phyloP scores from a whole-genome alignment of 2,113 vertebrate species.

The Oostethus manadensis region DNA sequence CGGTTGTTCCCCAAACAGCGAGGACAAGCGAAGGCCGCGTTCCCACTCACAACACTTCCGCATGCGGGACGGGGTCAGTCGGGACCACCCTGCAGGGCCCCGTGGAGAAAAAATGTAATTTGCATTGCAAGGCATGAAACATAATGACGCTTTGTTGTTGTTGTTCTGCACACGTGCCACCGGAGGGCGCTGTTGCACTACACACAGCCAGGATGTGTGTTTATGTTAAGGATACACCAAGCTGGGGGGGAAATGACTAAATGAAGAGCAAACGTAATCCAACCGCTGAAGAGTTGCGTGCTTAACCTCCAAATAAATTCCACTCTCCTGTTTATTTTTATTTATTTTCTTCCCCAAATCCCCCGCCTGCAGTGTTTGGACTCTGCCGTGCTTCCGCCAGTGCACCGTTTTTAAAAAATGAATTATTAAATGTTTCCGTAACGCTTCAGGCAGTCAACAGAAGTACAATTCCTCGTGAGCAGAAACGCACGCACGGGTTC shows the following conservation, averaged over 20 bases:
- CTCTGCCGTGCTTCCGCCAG: background rate
- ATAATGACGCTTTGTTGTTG: background rate
- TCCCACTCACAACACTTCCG: constrained; percentile 40
- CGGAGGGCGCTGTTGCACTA: constrained; percentile 53
- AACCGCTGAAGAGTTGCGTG: too few species aligned
- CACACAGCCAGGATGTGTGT: constrained; percentile 13
- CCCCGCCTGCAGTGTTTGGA: constrained; percentile 11
- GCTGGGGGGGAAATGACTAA: too few species aligned
- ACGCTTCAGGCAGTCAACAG: background rate
- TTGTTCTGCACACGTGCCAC: constrained; percentile 36
- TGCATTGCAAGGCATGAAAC: constrained; percentile 10
- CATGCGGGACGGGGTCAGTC: background rate
- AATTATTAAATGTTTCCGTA: background rate
- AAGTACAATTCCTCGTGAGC: background rate
- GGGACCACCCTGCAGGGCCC: too few species aligned
- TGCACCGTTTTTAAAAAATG: background rate
- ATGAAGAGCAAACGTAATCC: too few species aligned
- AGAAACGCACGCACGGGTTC: background rate
- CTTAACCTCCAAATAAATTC: constrained; percentile 10
- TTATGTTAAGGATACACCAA: background rate
- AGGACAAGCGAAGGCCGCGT: background rate
- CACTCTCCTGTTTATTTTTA: background rate
- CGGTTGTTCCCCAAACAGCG: background rate
- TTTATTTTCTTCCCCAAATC: background rate
- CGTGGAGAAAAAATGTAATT: constrained; percentile 7